Base-by-base conservation (phyloP, 2,113 vertebrate species). In the Pluvianellus socialis region DNA sequence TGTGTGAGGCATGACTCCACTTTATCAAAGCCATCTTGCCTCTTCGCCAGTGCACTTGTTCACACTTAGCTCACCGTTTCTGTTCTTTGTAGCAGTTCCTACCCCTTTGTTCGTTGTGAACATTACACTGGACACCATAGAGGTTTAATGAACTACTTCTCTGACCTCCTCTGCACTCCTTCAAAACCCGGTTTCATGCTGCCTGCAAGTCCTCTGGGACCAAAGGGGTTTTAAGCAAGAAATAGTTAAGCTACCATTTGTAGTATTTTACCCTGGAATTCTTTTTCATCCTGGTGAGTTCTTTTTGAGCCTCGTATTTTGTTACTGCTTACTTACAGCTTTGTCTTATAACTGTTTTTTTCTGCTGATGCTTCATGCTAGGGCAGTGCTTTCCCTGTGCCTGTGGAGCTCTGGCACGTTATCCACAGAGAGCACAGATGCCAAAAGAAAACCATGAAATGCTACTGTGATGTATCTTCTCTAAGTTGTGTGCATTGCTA, bases 51-150 rank as follows among this genome's bases (percentile, higher is more conserved):
- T 68, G 73, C 33, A 5, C 26, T 28, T 49, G 35, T 40, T 92
- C 91, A 65, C 84, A 16, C 93, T 95, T 74, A 49, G 68, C 80
- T 95, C 91, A 53, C 77, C 22, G 30, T 33, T 83, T 27, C 79
- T 94, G 71, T 42, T 70, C 72, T 83, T 44, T 84, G 55, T 52
- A 38, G 32, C 16, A 47, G 76, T 27, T 89, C 52, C 61, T 74
- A 32, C 83, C 65, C 23, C 1, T 75, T 66, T 12, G 5, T 58
- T 86, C 27, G 19, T 42, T 32, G 52, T 58, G 22, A 77, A 18
- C 4, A 0, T 56, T 42, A 3, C 15, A 14, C 26, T 56, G 70
- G 40, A 14, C 1, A 4, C 66, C 27, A 12, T 10, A 32, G 55
- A 47, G 77, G 8, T 65, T 79, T 82, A 18, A 58, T 56, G 42